These are phyloP conservation scores for Clinocottus analis DNA, from an alignment of 2,113 vertebrate genomes.

Conservation along the genomic window DNA sequence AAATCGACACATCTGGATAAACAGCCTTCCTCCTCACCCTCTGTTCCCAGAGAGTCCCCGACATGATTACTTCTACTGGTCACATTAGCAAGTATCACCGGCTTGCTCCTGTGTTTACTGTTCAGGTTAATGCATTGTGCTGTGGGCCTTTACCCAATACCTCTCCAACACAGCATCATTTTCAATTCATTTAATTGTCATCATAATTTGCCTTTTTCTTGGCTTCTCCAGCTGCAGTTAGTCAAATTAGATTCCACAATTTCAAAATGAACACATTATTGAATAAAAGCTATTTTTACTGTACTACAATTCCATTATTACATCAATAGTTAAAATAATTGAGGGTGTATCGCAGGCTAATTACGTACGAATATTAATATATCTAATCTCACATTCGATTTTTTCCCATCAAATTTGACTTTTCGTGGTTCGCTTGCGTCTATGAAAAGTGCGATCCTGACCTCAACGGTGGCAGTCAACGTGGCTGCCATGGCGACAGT, in stretches of 20 bases:
- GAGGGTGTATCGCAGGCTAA: background rate
- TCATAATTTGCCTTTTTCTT: background rate
- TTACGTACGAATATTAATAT: background rate
- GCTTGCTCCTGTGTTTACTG: background rate
- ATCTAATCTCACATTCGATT: background rate
- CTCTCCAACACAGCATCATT: background rate
- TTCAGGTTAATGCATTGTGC: background rate
- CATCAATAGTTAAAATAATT: background rate
- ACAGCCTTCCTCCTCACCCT: background rate
- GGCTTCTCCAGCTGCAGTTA: background rate
- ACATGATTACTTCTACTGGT: background rate
- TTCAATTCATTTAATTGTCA: background rate
- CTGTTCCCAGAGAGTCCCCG: background rate
- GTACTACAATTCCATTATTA: background rate
- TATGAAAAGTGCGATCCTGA: conserved; percentile 54
- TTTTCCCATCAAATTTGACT: background rate
- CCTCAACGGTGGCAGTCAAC: conserved; percentile 87
- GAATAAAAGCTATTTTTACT: background rate
- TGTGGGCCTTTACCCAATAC: background rate
- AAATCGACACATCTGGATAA: background rate
- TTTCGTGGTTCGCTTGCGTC: background rate
- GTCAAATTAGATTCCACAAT: background rate
- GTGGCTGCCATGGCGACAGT: conserved; percentile 82
- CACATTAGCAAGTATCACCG: background rate
- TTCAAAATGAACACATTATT: background rate